Percentiles rank a stretch among this genome's conserved stretches.
Conservation (phyloP, 2,113 vertebrate genomes). For the Erythrocercus mccallii region DNA sequence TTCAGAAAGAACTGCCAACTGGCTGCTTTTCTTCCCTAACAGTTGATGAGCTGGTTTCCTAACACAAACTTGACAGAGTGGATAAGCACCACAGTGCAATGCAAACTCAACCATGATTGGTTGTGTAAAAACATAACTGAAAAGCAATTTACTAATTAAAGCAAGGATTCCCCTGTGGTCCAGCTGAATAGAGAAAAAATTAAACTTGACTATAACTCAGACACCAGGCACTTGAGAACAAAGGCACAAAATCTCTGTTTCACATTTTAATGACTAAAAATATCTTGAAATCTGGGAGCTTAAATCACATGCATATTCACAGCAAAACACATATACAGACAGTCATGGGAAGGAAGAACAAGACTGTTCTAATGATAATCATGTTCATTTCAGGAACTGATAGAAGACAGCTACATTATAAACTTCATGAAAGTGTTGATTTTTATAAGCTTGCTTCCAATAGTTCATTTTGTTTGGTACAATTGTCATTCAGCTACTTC, state of each 20-base stretch:
- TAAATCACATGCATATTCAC: neutral
- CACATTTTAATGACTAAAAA: neutral
- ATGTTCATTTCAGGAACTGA: neutral
- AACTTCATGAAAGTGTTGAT: neutral
- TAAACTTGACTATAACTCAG: neutral
- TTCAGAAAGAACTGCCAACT: neutral
- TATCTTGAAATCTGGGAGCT: neutral
- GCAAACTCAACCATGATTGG: neutral
- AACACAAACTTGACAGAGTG: neutral
- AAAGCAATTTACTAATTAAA: slow-evolving; percentile 35
- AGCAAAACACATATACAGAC: neutral
- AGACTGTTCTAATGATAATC: neutral
- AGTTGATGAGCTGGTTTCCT: neutral
- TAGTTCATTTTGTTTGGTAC: neutral
- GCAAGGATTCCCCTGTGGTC: neutral
- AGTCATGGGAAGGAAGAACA: neutral
- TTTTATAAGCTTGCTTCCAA: neutral
- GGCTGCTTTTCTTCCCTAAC: neutral
- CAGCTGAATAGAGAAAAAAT: neutral
- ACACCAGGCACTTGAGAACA: neutral
- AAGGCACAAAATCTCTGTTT: neutral
- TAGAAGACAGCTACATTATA: neutral
- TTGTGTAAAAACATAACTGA: neutral
- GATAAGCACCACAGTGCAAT: neutral
- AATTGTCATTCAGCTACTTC: neutral